phyloP scores from a whole-genome alignment of 2,888 invertebrate genomes.

The Kryphioiulus occultus region DNA sequence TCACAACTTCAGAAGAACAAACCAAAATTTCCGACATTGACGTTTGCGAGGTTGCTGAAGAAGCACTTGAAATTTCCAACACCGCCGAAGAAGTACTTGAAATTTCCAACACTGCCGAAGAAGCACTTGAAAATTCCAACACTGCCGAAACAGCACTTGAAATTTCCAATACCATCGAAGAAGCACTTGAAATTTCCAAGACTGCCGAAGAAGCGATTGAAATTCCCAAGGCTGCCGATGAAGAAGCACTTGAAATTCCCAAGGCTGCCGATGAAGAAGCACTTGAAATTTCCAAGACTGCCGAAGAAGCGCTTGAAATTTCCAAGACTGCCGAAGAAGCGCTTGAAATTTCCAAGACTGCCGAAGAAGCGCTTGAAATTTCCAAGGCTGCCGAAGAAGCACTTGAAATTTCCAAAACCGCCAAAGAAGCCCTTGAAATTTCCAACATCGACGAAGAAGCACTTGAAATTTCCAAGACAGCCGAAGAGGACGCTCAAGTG shows the following conservation, averaged over 20 bases:
- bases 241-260: not conserved
- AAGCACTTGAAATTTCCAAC: not conserved
- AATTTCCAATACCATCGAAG: not conserved
- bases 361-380: conserved; percentile 52
- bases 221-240: not conserved
- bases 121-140: not conserved
- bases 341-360: conserved; percentile 15
- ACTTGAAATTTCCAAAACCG: not conserved
- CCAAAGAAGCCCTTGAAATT: not conserved
- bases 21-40: not conserved
- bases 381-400: not conserved
- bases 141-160: no score
- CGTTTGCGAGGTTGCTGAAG: conserved; percentile 39
- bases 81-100: conserved; percentile 51
- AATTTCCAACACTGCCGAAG: not conserved
- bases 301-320: not conserved
- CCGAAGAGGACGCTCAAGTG: not conserved
- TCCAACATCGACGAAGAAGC: not conserved
- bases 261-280: not conserved
- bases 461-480: not conserved
- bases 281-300: not conserved
- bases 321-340: not conserved
- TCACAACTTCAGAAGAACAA: not conserved
- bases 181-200: not conserved
- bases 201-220: not conserved